Conservation (phyloP, 2,113 vertebrate species). For the Turnix velox region DNA sequence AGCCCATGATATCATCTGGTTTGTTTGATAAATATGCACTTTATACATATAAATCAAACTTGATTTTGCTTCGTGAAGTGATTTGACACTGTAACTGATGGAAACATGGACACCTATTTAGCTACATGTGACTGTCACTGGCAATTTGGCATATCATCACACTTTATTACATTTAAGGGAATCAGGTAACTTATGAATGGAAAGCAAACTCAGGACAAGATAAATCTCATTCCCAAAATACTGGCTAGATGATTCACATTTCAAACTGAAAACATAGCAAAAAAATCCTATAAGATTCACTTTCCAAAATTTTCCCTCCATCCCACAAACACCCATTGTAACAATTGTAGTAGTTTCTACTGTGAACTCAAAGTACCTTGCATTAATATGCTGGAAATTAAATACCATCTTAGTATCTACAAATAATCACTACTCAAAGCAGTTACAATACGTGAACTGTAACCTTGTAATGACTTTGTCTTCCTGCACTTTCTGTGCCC, state of each 20-base stretch:
- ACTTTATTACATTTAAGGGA: background rate
- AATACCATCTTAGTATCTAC: background rate
- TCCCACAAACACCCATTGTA: background rate
- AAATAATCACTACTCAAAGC: background rate
- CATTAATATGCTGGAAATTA: background rate
- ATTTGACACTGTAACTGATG: background rate
- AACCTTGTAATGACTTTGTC: constrained; percentile 63
- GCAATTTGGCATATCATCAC: background rate
- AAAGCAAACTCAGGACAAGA: background rate
- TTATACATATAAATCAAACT: background rate
- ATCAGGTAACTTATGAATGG: background rate
- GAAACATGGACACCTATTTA: background rate
- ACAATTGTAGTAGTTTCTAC: background rate
- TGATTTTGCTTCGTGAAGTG: background rate
- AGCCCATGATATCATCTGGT: background rate
- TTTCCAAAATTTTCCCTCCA: background rate
- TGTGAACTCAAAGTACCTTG: background rate
- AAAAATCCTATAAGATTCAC: background rate
- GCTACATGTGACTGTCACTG: background rate
- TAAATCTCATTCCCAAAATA: background rate
- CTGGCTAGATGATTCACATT: background rate
- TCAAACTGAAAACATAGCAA: background rate
- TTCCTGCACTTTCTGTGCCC: constrained; percentile 33
- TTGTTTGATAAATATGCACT: background rate
- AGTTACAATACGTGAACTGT: background rate